A percentile compares a stretch with the other conserved stretches of the same genome.
Conservation (phyloP, 2,888 invertebrate genomes). For the Epistrophe eligans region DNA sequence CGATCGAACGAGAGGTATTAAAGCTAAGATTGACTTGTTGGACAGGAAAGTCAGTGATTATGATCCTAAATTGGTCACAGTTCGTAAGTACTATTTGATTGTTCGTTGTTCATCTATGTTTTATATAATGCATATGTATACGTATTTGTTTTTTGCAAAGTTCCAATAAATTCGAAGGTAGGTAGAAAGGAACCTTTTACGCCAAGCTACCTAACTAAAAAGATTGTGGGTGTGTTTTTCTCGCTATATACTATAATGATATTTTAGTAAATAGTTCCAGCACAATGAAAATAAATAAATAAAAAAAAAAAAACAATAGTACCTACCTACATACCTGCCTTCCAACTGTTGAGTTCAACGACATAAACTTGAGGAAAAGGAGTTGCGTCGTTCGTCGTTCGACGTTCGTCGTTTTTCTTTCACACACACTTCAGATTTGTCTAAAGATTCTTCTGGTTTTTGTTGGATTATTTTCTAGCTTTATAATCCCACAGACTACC, state of each 20-base stretch:
- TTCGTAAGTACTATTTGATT: constrained; percentile 90
- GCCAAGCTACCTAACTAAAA: not conserved
- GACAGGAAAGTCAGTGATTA: constrained; percentile 89
- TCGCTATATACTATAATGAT: not conserved
- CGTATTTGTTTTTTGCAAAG: not conserved
- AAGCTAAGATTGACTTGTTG: constrained; percentile 88
- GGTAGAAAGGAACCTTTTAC: not conserved
- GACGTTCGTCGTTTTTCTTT: constrained; percentile 31
- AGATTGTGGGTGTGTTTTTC: constrained; percentile 5
- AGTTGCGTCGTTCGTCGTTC: constrained; percentile 43
- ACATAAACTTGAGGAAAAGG: constrained; percentile 40
- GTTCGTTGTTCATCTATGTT: constrained; percentile 29
- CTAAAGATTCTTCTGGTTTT: constrained; percentile 53
- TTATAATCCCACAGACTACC: constrained; percentile 38
- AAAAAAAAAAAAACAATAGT: constrained; percentile 2
- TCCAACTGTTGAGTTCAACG: constrained; percentile 48
- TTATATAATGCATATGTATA: not conserved
- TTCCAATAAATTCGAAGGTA: not conserved
- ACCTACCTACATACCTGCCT: not conserved
- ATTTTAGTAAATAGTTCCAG: not conserved
- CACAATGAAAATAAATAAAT: not conserved
- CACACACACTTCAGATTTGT: constrained; percentile 58
- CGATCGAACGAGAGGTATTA: constrained; percentile 89
- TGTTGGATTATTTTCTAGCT: constrained; percentile 61
- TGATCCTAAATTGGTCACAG: constrained; percentile 95